Evolutionary conservation across 2,797 vertebrate species (phyloP), one percentile per base, ranked within the genome.

Genomic region (Prunella strophiata): DNA sequence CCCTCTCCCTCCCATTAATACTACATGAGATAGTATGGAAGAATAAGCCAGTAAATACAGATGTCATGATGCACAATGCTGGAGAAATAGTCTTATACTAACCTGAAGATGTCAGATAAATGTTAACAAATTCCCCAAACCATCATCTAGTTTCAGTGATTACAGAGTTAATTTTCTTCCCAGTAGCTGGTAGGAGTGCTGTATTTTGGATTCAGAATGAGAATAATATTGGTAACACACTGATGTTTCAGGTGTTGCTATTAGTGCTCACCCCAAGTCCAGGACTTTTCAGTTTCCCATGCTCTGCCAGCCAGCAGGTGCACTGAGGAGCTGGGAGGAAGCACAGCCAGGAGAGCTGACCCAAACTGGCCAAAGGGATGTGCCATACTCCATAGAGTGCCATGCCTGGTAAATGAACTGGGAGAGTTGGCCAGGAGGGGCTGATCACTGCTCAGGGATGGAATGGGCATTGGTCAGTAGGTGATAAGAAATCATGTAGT

Each of bases 381-480:
- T 3, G 11, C 26, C 54, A 22, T 5, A 45, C 1, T 5, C 42
- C 54, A 13, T 0, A 10, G 52, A 16, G 40, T 34, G 67, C 4
- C 6, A 4, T 45, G 40, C 11, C 19, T 1, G 2, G 40, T 29
- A 21, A 16, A 57, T 17, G 4, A 73, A 13, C 42, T 45, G 40
- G 10, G 34, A 19, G 14, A 57, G 11, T 29, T 45, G 40, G 32
- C 42, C 25, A 73, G 42, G 54, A 18, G 9, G 30, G n/a, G 11
- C 7, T 2, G 11, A 4, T 47, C 12, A 11, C n/a, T 32, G n/a
- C 27, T 47, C 16, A 19, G 43, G 11, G 7, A 36, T 4, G 10
- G 13, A 19, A 25, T 38, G 16, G 27, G 5, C 21, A 59, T 26
- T 25, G 34, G 13, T 7, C 21, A 48, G 34, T 5, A 5, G 21